Base-by-base conservation (phyloP, 92 coral and sea anemone species). In the Meandrina meandrites region DNA sequence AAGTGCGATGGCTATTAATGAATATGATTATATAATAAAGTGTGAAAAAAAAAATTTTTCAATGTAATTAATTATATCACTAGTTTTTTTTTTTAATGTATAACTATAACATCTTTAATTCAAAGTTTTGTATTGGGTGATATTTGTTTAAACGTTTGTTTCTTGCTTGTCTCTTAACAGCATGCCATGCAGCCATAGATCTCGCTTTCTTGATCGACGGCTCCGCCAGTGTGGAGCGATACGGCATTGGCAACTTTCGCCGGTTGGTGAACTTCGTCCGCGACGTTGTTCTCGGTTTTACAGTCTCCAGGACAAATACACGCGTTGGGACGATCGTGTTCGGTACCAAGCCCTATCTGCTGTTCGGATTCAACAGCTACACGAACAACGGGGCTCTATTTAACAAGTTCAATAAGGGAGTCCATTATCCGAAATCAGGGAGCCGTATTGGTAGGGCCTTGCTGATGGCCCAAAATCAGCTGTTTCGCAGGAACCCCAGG, bases 221-320 rank as follows among this genome's bases (percentile, higher is more conserved):
- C 54, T 94, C 99, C 2, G 87, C 91, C 28, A 97, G 98, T 84
- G 93, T 95, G 21, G 96, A 92, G 81, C 84, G 94, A 35, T 90
- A 94, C 82, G 98, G 98, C 53, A 84, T 91, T 36, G 98, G 98
- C 18, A 93, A 97, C 86, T 97, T 93, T 83, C 83, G 92, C 35
- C 91, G 96, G 24, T 86, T 94, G 84, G 36, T 97, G 37, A 82
- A 73, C 67, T 96, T 97, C 89, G 88, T 97, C 68, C 87, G 88
- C 34, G 91, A 93, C 73, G 91, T 97, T 17, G 89, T 84, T 18
- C 88, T 92, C 34, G 92, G 96, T 57, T 97, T 97, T 86, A 68
- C 87, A 79, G 94, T 97, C 27, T 93, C 98, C 60, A 84, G 94
- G 34, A 75, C 81, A 14, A 66, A 91, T 47, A 86, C 98, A 32